These are phyloP conservation scores for Megatriorchis doriae DNA, from an alignment of 2,113 vertebrate species.

Conservation along the genomic window DNA sequence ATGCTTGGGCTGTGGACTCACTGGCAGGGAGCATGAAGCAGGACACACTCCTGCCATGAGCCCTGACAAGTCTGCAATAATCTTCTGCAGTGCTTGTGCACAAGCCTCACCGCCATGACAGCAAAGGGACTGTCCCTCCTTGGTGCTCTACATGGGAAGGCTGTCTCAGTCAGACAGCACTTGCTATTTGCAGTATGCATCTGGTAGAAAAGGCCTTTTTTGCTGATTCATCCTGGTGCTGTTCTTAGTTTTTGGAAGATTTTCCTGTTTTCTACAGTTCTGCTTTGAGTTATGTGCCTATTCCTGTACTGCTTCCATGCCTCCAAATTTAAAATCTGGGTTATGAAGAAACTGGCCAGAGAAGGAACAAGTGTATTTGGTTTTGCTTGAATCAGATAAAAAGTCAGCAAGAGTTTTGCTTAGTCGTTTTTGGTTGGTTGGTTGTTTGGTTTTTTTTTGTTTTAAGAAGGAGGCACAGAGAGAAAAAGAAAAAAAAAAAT, in stretches of 20 bases:
- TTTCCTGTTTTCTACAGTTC: neutral
- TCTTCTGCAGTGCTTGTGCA: neutral
- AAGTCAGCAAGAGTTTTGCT: neutral
- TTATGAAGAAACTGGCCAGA: neutral
- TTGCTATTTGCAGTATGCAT: neutral
- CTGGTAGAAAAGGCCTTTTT: neutral
- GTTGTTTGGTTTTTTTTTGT: neutral
- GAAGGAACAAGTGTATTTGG: neutral
- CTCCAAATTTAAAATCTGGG: neutral
- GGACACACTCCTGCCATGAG: neutral
- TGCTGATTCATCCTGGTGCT: neutral
- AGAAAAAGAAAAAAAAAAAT: neutral
- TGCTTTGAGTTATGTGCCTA: neutral
- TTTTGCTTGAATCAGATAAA: neutral
- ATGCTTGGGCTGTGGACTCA: neutral
- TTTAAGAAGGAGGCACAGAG: neutral
- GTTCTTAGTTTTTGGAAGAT: neutral
- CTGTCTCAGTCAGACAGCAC: neutral
- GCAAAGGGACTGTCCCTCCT: neutral
- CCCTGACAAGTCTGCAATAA: neutral
- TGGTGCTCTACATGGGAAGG: neutral
- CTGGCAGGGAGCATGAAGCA: neutral
- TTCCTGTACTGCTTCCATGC: neutral
- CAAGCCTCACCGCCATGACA: rapidly evolving
- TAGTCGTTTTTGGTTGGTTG: neutral